Percentiles rank a stretch among this genome's conserved stretches.
Conservation (phyloP, 2,888 invertebrate species). For the Esperia sulphurella region DNA sequence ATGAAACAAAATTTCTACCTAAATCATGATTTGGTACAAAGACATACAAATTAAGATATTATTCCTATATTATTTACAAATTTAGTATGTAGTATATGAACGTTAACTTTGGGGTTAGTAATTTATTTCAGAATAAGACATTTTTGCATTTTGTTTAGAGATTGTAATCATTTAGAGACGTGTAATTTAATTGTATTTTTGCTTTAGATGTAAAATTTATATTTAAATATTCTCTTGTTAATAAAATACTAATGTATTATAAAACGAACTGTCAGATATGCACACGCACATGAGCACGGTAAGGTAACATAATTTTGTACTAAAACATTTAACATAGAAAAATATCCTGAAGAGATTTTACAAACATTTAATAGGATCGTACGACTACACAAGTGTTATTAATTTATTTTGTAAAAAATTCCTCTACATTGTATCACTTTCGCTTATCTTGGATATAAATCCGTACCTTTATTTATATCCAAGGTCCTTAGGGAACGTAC, state of each 20-base stretch:
- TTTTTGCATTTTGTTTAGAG: conserved; percentile 67
- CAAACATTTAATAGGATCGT: not conserved
- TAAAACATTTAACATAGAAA: conserved; percentile 14
- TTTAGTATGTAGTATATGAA: conserved; percentile 45
- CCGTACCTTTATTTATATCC: not conserved
- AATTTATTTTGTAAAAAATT: conserved; percentile 27
- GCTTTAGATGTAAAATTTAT: conserved; percentile 49
- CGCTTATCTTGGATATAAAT: conserved; percentile 2
- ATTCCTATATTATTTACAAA: conserved; percentile 67
- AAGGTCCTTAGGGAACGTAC: too few species aligned
- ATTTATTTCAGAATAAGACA: conserved; percentile 64
- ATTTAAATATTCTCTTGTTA: conserved; percentile 11
- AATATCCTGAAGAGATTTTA: conserved; percentile 17
- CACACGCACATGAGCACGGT: conserved; percentile 23
- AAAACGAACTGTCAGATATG: conserved; percentile 14
- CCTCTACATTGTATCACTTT: conserved; percentile 55
- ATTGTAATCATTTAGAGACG: conserved; percentile 53
- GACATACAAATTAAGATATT: conserved; percentile 73
- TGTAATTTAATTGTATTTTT: conserved; percentile 50
- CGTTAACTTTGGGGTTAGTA: conserved; percentile 49
- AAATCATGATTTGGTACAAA: conserved; percentile 72
- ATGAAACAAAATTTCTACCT: conserved; percentile 39
- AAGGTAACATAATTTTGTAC: conserved; percentile 17
- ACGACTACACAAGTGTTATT: not conserved
- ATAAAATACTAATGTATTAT: conserved; percentile 29